phyloP scores from a whole-genome alignment of 2,113 vertebrate genomes.

The Pseudonaja textilis region DNA sequence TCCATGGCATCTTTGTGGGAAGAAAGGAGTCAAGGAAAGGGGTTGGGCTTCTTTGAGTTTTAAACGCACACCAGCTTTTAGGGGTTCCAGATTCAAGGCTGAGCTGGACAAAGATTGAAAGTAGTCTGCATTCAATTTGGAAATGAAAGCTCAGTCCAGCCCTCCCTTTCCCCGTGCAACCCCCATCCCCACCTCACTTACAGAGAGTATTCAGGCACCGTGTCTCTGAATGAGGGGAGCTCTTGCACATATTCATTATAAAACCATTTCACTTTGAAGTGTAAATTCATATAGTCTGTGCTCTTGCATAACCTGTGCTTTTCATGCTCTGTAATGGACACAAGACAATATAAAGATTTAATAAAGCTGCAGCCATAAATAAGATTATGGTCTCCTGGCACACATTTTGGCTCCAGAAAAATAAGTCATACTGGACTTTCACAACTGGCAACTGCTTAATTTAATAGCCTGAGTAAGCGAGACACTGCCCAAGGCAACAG shows the following conservation, averaged over 20 bases:
- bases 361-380: constrained; percentile 53
- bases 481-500: not conserved
- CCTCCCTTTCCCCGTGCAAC: not conserved
- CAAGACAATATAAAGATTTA: constrained; percentile 59
- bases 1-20: not conserved
- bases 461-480: not conserved
- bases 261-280: constrained; percentile 99
- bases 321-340: constrained; percentile 87
- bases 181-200: constrained; percentile 69
- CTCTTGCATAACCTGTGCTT: constrained; percentile 97
- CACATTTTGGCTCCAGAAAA: constrained; percentile 3
- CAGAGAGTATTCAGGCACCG: constrained; percentile 92
- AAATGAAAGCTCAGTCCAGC: not conserved
- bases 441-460: not conserved
- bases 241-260: constrained; percentile 96
- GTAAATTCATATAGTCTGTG: constrained; percentile 99
- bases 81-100: not conserved
- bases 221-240: constrained; percentile 88
- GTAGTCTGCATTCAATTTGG: not conserved
- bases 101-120: not conserved
- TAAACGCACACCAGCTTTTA: not conserved
- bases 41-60: not conserved
- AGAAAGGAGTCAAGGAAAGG: constrained; percentile 5
- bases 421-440: constrained; percentile 18
- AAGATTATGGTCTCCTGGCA: constrained; percentile 26